A percentile compares a stretch with the other conserved stretches of the same genome.
phyloP scores from a whole-genome alignment of 2,888 invertebrate species.

The Orthosia gracilis region DNA sequence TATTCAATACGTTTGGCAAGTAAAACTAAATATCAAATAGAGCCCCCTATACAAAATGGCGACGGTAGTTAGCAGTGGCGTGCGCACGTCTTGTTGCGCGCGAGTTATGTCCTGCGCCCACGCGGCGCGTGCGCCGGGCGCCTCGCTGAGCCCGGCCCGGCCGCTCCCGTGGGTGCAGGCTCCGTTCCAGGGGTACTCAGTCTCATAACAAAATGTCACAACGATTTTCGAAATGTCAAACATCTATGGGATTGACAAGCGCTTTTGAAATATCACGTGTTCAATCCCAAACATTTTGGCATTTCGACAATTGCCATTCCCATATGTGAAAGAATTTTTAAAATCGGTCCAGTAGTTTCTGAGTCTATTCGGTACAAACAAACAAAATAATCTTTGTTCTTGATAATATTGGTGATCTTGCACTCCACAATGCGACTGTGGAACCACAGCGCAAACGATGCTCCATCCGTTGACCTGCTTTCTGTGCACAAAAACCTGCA shows the following conservation, averaged over 20 bases:
- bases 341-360: too few relatives aligned
- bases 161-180: conserved; percentile 62
- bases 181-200: conserved; percentile 42
- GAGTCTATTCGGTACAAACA: too few relatives aligned
- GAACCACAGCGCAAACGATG: too few relatives aligned
- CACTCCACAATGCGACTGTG: too few relatives aligned
- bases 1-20: neutral
- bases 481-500: too few relatives aligned
- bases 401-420: too few relatives aligned
- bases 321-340: too few relatives aligned
- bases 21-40: neutral
- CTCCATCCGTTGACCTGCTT: too few relatives aligned
- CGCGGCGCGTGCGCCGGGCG: conserved; percentile 74
- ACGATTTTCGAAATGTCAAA: too few relatives aligned
- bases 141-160: conserved; percentile 64
- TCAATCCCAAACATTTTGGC: too few relatives aligned
- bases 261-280: neutral
- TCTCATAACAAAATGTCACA: neutral
- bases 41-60: conserved; percentile 76
- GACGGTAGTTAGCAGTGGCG: conserved; percentile 87
- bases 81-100: conserved; percentile 87
- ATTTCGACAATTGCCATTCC: too few relatives aligned
- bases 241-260: neutral
- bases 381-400: too few relatives aligned
- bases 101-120: conserved; percentile 87